These are phyloP conservation scores for Palloptera scutellata DNA, from an alignment of 2,888 invertebrate genomes.

Conservation along the genomic window DNA sequence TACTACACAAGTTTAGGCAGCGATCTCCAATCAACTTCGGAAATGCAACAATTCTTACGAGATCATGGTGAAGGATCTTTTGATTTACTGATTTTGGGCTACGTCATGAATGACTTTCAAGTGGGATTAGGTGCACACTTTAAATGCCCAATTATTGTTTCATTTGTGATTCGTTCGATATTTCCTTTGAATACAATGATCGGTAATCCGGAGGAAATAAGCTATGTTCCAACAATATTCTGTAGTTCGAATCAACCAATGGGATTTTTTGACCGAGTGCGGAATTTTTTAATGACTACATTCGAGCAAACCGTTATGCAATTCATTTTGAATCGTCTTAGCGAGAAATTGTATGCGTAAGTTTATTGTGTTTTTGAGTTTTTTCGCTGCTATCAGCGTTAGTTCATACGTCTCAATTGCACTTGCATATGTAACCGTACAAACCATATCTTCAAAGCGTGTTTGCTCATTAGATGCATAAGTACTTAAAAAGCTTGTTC, in stretches of 20 bases:
- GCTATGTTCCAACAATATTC: conserved; percentile 48
- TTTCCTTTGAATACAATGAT: conserved; percentile 41
- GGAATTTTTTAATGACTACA: conserved; percentile 39
- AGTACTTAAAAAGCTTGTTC: too few species aligned
- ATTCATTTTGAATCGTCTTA: too few species aligned
- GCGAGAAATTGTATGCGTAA: too few species aligned
- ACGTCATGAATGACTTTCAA: conserved; percentile 54
- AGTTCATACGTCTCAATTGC: too few species aligned
- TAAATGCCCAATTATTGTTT: conserved; percentile 53
- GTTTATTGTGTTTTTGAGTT: too few species aligned
- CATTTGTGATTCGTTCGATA: conserved; percentile 48
- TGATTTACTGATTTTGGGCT: conserved; percentile 56
- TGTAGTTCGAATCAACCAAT: conserved; percentile 41
- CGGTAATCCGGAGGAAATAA: conserved; percentile 51
- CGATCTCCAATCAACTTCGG: conserved; percentile 31
- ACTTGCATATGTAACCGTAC: too few species aligned
- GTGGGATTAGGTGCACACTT: conserved; percentile 58
- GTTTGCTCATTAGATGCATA: too few species aligned
- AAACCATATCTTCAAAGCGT: too few species aligned
- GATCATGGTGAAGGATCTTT: conserved; percentile 44
- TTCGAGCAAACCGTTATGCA: conserved; percentile 24
- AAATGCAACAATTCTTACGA: conserved; percentile 41
- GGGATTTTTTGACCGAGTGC: conserved; percentile 41
- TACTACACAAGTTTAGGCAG: conserved; percentile 27
- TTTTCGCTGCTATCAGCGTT: too few species aligned